phyloP scores from a whole-genome alignment of 2,888 invertebrate genomes.

The Geotrupes spiniger region DNA sequence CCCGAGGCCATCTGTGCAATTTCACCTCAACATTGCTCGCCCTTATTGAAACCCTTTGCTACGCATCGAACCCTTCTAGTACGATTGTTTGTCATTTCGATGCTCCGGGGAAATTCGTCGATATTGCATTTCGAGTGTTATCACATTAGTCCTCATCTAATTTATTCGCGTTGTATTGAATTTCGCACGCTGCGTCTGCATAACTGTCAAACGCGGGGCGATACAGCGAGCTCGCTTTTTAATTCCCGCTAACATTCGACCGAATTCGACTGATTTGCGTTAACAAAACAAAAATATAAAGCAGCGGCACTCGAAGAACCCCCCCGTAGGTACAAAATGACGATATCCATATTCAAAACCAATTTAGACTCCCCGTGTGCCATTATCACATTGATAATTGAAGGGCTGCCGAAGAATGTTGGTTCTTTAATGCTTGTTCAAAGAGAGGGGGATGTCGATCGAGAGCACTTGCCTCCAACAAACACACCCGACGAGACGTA shows the following conservation, averaged over 20 bases:
- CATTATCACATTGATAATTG: constrained; percentile 41
- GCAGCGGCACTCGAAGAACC: constrained; percentile 15
- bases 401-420: constrained; percentile 40
- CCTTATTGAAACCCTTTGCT: constrained; percentile 28
- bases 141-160: constrained; percentile 34
- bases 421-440: constrained; percentile 38
- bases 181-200: constrained; percentile 4
- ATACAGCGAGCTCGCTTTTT: no score
- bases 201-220: not conserved
- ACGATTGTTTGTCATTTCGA: constrained; percentile 33
- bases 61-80: constrained; percentile 29
- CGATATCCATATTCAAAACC: constrained; percentile 40
- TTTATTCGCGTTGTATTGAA: constrained; percentile 29
- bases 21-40: constrained; percentile 21
- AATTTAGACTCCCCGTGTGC: constrained; percentile 33
- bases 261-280: no score
- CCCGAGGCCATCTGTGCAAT: constrained; percentile 19
- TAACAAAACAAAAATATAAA: no score
- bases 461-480: constrained; percentile 35
- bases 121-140: constrained; percentile 34
- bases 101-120: constrained; percentile 32
- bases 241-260: no score
- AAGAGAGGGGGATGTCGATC: constrained; percentile 32
- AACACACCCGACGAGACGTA: constrained; percentile 33
- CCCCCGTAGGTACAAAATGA: constrained; percentile 30